A percentile compares a stretch with the other conserved stretches of the same genome.
phyloP scores from a whole-genome alignment of 1,140 invertebrate species.

The Nymphalis io region DNA sequence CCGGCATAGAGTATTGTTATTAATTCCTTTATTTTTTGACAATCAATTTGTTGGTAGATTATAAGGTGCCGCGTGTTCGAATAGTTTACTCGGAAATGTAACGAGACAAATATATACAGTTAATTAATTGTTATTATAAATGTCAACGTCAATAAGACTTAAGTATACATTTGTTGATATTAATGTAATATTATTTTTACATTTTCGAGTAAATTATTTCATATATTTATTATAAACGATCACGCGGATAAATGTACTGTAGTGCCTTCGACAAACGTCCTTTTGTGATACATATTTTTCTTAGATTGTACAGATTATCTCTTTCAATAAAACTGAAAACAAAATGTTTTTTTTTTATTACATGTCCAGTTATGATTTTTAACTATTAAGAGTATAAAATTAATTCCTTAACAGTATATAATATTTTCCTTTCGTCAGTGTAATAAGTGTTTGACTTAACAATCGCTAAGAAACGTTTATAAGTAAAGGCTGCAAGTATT shows the following conservation, averaged over 20 bases:
- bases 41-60: constrained; percentile 63
- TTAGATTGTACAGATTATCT: constrained; percentile 75
- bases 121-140: constrained; percentile 10
- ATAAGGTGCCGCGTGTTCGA: constrained; percentile 42
- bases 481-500: too few species aligned
- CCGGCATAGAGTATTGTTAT: constrained; percentile 55
- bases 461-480: too few species aligned
- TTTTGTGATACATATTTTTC: constrained; percentile 77
- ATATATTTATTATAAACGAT: constrained; percentile 2
- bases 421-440: too few species aligned
- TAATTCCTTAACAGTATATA: too few species aligned
- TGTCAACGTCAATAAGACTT: constrained; percentile 6
- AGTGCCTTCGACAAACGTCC: constrained; percentile 76
- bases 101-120: background rate
- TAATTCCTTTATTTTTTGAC: constrained; percentile 75
- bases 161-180: constrained; percentile 4
- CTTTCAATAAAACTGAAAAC: constrained; percentile 63
- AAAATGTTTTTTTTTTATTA: constrained; percentile 27
- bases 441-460: too few species aligned
- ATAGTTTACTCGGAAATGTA: constrained; percentile 17
- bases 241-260: constrained; percentile 37
- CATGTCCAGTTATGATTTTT: background rate
- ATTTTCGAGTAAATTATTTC: constrained; percentile 21
- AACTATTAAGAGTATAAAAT: too few species aligned
- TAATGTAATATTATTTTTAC: constrained; percentile 1